These are phyloP conservation scores for Emydoidea blandingii DNA, from an alignment of 2,797 vertebrate species.

Conservation along the genomic window DNA sequence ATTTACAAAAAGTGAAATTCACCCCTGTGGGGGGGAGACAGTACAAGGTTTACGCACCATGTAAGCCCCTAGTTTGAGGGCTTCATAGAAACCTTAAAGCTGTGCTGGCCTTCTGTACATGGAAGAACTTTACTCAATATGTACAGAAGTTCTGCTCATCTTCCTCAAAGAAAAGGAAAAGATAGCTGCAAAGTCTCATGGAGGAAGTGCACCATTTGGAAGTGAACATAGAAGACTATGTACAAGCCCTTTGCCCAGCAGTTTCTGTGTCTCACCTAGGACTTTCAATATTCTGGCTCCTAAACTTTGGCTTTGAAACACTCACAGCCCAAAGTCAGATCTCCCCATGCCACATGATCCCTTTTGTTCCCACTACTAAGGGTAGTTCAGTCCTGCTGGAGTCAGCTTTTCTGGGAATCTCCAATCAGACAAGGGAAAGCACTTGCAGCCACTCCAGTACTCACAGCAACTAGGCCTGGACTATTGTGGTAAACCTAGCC, in stretches of 20 bases:
- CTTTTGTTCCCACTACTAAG: slow-evolving; percentile 57
- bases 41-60: accelerated
- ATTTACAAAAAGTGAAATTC: background rate
- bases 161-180: background rate
- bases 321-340: slow-evolving; percentile 28
- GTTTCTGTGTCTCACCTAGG: slow-evolving; percentile 22
- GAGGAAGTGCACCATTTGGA: background rate
- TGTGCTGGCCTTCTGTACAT: background rate
- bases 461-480: slow-evolving; percentile 38
- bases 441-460: slow-evolving; percentile 29
- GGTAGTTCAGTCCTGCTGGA: slow-evolving; percentile 51
- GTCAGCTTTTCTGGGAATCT: slow-evolving; percentile 59
- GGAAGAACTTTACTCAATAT: background rate
- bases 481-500: slow-evolving; percentile 60
- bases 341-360: background rate
- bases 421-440: background rate
- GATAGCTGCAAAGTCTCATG: background rate
- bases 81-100: background rate
- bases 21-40: background rate
- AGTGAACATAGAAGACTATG: background rate
- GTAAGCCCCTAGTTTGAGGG: background rate
- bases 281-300: slow-evolving; percentile 20
- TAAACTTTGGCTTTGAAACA: slow-evolving; percentile 20
- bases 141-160: background rate
- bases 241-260: slow-evolving; percentile 52